Evolutionary conservation across 2,888 invertebrate genomes (phyloP).

Genomic region (Eupithecia pulchellata): DNA sequence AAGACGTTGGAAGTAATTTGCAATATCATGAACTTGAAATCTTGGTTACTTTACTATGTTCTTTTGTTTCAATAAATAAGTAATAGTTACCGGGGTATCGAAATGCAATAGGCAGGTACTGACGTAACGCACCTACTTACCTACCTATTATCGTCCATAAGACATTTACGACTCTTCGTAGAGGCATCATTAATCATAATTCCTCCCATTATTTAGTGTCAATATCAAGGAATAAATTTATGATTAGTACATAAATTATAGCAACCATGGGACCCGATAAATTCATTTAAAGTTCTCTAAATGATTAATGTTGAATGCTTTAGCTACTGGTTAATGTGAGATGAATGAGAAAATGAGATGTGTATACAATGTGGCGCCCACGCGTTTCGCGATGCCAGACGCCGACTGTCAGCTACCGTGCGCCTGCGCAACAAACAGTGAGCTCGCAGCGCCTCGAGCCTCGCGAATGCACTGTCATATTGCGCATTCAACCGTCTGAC

Average conservation of each 20-base stretch:
- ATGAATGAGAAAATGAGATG: constrained; percentile 78
- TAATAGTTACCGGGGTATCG: too few species aligned
- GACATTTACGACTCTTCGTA: constrained; percentile 8
- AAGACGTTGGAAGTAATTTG: constrained; percentile 25
- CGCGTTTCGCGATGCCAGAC: constrained; percentile 64
- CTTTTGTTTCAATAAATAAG: too few species aligned
- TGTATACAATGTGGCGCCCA: constrained; percentile 71
- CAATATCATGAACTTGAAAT: constrained; percentile 2
- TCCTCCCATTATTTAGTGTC: constrained; percentile 18
- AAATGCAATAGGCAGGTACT: neutral
- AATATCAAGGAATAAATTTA: constrained; percentile 19
- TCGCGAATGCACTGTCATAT: constrained; percentile 44
- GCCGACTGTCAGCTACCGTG: constrained; percentile 75
- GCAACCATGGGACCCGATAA: constrained; percentile 18
- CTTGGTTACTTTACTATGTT: neutral
- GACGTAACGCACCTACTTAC: neutral
- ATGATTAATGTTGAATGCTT: constrained; percentile 70
- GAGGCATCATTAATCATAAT: neutral
- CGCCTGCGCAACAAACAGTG: constrained; percentile 42
- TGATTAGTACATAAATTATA: constrained; percentile 19
- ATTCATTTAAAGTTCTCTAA: constrained; percentile 46
- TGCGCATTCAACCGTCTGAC: constrained; percentile 46
- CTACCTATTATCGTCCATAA: neutral
- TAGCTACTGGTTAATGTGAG: constrained; percentile 68
- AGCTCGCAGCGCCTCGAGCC: constrained; percentile 22